Percentiles rank a stretch among this genome's conserved stretches.
Conservation (phyloP, 2,113 vertebrate species). For the Neogale vison region DNA sequence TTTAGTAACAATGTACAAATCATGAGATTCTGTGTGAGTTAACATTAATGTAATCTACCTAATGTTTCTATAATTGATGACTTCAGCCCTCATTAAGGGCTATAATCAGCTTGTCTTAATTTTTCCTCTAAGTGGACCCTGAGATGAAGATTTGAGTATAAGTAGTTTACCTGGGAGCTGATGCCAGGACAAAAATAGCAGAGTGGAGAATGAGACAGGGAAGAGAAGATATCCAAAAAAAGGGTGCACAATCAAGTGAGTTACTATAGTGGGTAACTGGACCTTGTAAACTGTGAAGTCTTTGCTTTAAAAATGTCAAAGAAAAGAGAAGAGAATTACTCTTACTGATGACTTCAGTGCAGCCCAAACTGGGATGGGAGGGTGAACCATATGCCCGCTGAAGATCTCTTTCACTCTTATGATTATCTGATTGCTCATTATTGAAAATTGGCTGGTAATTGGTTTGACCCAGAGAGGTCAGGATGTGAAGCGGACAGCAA, state of each 20-base stretch:
- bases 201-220: background rate
- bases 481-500: slow-evolving; percentile 47
- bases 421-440: slow-evolving; percentile 78
- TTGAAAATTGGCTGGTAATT: slow-evolving; percentile 74
- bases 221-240: background rate
- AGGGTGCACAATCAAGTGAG: background rate
- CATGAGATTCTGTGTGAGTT: background rate
- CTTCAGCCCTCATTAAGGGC: background rate
- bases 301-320: slow-evolving; percentile 35
- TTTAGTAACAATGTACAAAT: background rate
- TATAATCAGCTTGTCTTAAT: background rate
- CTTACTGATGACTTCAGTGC: slow-evolving; percentile 24
- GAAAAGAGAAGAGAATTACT: slow-evolving; percentile 7
- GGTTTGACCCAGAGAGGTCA: slow-evolving; percentile 70
- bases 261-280: background rate
- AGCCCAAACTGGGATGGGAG: background rate
- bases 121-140: background rate
- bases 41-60: background rate
- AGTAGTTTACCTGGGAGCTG: background rate
- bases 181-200: background rate
- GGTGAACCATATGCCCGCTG: slow-evolving; percentile 14
- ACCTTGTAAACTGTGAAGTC: background rate
- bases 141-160: background rate
- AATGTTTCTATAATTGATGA: background rate
- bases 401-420: slow-evolving; percentile 70